These are phyloP conservation scores for Plebejus anna DNA, from an alignment of 2,888 invertebrate species.

Conservation along the genomic window DNA sequence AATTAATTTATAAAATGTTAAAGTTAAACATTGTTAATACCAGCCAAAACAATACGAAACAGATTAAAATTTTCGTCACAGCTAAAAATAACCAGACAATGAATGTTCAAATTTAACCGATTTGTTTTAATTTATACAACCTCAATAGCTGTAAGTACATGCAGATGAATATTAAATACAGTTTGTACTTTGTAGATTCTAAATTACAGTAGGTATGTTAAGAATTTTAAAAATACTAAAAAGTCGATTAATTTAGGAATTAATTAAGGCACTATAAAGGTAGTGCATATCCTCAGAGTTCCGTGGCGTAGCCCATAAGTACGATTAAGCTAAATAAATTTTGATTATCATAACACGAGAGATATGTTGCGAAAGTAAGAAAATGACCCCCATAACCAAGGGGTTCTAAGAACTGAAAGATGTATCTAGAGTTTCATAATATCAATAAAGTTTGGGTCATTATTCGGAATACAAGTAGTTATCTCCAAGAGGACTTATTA, in stretches of 20 bases:
- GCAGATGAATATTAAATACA: background rate
- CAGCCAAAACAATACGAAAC: background rate
- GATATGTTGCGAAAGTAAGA: no score
- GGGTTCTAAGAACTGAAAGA: no score
- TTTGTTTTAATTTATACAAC: background rate
- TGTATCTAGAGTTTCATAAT: no score
- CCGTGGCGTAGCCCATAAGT: no score
- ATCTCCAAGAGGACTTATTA: constrained; percentile 2
- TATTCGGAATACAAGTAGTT: background rate
- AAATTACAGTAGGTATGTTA: no score
- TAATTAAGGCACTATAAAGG: no score
- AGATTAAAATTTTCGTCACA: background rate
- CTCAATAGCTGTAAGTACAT: background rate
- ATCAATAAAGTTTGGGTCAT: background rate
- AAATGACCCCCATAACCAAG: no score
- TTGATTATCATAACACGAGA: no score
- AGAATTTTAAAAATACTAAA: background rate
- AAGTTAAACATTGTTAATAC: background rate
- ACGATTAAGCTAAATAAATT: no score
- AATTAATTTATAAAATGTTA: background rate
- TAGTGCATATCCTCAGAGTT: no score
- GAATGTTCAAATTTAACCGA: background rate
- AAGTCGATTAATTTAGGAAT: background rate
- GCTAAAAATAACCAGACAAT: constrained; percentile 8
- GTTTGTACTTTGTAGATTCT: no score